Conservation (phyloP, 1,140 invertebrate genomes). For the Coenobita brevimanus region DNA sequence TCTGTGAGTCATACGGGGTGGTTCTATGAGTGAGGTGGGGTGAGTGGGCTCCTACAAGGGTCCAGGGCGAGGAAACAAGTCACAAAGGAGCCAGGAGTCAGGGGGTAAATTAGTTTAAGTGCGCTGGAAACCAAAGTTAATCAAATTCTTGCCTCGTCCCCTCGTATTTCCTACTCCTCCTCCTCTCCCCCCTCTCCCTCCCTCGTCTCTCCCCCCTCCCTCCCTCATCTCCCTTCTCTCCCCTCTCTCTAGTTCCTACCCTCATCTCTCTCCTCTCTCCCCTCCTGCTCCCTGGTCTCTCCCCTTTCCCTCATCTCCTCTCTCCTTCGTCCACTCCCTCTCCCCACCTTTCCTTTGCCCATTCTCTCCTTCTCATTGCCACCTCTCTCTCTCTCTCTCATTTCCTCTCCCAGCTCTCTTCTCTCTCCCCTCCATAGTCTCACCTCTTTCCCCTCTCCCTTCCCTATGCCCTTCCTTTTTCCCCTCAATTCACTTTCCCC, state of each 20-base stretch:
- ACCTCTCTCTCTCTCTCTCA: too few relatives aligned
- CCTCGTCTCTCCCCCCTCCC: neutral
- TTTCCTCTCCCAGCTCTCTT: neutral
- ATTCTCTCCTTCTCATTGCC: too few relatives aligned
- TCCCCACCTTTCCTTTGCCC: neutral
- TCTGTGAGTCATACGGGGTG: neutral
- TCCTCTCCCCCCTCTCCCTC: neutral
- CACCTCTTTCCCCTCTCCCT: neutral
- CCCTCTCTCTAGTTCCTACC: too few relatives aligned
- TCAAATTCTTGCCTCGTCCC: slow-evolving; percentile 65
- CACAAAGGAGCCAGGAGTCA: slow-evolving; percentile 58
- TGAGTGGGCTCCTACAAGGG: slow-evolving; percentile 5
- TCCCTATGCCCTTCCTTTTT: neutral
- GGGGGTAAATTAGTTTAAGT: slow-evolving; percentile 66
- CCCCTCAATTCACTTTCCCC: neutral
- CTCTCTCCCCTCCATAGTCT: neutral
- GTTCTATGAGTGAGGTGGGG: neutral
- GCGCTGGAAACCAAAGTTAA: slow-evolving; percentile 64
- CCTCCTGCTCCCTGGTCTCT: neutral
- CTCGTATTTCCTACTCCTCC: slow-evolving; percentile 38
- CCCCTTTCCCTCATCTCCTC: neutral
- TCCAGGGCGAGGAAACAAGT: slow-evolving; percentile 46
- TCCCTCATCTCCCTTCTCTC: neutral
- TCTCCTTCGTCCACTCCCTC: neutral
- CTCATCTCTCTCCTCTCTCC: neutral